These are phyloP conservation scores for Tiliacea aurago DNA, from an alignment of 2,888 invertebrate species.

Conservation along the genomic window DNA sequence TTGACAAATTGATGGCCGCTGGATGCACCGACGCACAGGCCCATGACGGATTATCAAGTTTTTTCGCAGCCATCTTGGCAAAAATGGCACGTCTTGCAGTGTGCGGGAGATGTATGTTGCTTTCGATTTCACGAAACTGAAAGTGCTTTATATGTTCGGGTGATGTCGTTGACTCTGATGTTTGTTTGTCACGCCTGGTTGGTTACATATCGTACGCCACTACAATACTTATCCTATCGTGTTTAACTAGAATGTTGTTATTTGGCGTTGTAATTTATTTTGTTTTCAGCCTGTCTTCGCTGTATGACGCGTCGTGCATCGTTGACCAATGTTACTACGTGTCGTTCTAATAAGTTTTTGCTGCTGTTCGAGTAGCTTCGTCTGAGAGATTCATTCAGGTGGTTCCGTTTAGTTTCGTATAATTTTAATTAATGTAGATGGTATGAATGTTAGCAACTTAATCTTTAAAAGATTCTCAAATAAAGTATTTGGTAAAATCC, in stretches of 20 bases:
- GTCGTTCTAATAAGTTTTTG: constrained; percentile 72
- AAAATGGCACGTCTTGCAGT: constrained; percentile 82
- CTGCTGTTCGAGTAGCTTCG: constrained; percentile 51
- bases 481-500: constrained; percentile 6
- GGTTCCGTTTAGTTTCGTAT: constrained; percentile 38
- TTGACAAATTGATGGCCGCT: constrained; percentile 83
- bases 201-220: constrained; percentile 76
- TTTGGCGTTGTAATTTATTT: constrained; percentile 83
- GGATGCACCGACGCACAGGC: constrained; percentile 74
- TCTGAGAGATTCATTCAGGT: constrained; percentile 61
- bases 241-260: constrained; percentile 82
- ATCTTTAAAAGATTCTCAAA: constrained; percentile 3
- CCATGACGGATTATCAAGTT: constrained; percentile 85
- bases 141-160: constrained; percentile 88
- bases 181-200: constrained; percentile 89
- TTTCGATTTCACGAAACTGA: constrained; percentile 90
- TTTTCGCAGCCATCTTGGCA: constrained; percentile 84
- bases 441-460: constrained; percentile 18
- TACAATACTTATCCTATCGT: constrained; percentile 82
- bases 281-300: constrained; percentile 80
- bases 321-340: constrained; percentile 75
- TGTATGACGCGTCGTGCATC: constrained; percentile 75
- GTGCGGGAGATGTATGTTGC: constrained; percentile 83
- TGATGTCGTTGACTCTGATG: constrained; percentile 88
- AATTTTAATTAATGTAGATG: constrained; percentile 39